phyloP scores from a whole-genome alignment of 2,797 vertebrate genomes.

The Champsocephalus esox region DNA sequence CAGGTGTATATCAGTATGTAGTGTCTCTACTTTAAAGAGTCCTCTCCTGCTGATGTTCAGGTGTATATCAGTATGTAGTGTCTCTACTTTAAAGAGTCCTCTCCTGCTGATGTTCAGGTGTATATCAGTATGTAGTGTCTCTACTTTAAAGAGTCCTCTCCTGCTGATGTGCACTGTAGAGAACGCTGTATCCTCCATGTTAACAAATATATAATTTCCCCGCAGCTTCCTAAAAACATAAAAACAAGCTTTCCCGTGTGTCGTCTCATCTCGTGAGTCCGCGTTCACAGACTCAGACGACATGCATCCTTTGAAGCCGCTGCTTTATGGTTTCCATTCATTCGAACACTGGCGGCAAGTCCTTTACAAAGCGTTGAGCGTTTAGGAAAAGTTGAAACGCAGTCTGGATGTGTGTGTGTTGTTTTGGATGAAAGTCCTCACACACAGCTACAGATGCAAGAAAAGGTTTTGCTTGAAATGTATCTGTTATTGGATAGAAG shows the following conservation, averaged over 20 bases:
- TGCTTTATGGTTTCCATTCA: slow-evolving; percentile 54
- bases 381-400: slow-evolving; percentile 56
- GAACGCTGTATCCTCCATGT: slow-evolving; percentile 6
- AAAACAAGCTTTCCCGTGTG: slow-evolving; percentile 50
- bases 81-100: too few relatives aligned
- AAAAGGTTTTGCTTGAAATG: too few relatives aligned
- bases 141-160: too few relatives aligned
- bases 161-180: slow-evolving; percentile 2
- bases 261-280: slow-evolving; percentile 59
- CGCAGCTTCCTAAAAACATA: slow-evolving; percentile 16
- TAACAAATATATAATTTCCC: slow-evolving; percentile 36
- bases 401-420: slow-evolving; percentile 52
- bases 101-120: too few relatives aligned
- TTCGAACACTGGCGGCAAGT: slow-evolving; percentile 29
- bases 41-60: too few relatives aligned
- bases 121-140: too few relatives aligned
- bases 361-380: slow-evolving; percentile 33
- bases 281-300: slow-evolving; percentile 53
- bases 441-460: slow-evolving; percentile 8
- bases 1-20: too few relatives aligned
- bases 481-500: too few relatives aligned
- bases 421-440: slow-evolving; percentile 53
- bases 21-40: too few relatives aligned
- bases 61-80: too few relatives aligned
- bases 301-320: slow-evolving; percentile 55